Conservation (phyloP, 2,888 invertebrate species). For the Eupsilia transversa region DNA sequence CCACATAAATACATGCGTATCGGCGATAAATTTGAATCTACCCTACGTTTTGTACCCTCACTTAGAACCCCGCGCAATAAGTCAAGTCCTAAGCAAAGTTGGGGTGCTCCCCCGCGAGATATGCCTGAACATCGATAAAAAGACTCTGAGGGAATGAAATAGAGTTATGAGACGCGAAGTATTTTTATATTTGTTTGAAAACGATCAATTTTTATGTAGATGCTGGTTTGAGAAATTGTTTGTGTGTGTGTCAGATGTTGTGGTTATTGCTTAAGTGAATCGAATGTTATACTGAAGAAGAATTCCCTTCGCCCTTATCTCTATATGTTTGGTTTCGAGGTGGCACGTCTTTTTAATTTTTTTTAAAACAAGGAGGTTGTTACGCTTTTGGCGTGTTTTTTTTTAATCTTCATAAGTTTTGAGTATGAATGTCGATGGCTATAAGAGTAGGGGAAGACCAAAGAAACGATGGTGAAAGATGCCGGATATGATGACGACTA, state of each 20-base stretch:
- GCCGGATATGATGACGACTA: not conserved
- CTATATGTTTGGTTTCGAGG: constrained; percentile 1
- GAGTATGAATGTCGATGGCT: too few relatives aligned
- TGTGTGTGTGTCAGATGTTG: constrained; percentile 1
- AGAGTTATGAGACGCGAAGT: constrained; percentile 56
- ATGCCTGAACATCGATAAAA: constrained; percentile 53
- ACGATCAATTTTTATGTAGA: constrained; percentile 41
- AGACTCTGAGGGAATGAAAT: constrained; percentile 51
- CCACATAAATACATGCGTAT: constrained; percentile 80
- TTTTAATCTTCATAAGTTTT: not conserved
- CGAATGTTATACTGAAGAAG: not conserved
- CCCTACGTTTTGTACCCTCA: constrained; percentile 79
- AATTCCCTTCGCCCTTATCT: not conserved
- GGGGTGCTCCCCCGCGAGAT: constrained; percentile 64
- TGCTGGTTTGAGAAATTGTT: constrained; percentile 18
- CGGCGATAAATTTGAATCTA: constrained; percentile 82
- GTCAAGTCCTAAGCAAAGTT: constrained; percentile 83
- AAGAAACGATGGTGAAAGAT: not conserved
- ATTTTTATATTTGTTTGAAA: constrained; percentile 62
- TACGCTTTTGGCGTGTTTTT: too few relatives aligned
- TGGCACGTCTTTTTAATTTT: not conserved
- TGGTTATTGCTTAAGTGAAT: constrained; percentile 18
- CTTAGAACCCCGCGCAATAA: constrained; percentile 78
- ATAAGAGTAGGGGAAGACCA: not conserved
- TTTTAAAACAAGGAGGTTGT: too few relatives aligned